phyloP scores from a whole-genome alignment of 1,140 invertebrate genomes.

The Magallana gigas region DNA sequence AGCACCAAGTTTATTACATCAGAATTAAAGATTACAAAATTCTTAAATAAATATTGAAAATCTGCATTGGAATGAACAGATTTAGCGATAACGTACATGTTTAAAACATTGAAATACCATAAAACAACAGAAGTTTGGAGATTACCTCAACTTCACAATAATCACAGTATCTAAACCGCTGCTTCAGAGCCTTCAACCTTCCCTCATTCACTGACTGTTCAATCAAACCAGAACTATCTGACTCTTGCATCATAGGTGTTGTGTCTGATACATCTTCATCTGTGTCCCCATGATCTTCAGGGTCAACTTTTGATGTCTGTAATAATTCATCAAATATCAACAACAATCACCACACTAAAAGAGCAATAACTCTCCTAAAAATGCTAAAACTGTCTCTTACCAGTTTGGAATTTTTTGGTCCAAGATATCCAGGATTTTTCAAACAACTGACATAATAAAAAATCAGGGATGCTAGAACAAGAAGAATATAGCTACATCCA shows the following conservation, averaged over 20 bases:
- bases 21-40: too few relatives aligned
- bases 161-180: constrained; percentile 71
- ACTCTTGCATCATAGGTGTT: neutral
- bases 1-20: too few relatives aligned
- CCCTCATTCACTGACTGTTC: neutral
- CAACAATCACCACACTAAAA: too few relatives aligned
- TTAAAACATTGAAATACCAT: too few relatives aligned
- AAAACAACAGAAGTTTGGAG: too few relatives aligned
- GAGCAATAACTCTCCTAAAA: too few relatives aligned
- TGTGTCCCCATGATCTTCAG: constrained; percentile 40
- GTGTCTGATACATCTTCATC: neutral
- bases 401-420: neutral
- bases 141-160: constrained; percentile 74
- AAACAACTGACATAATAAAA: constrained; percentile 75
- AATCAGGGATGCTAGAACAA: constrained; percentile 68
- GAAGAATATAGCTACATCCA: constrained; percentile 64
- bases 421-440: constrained; percentile 74
- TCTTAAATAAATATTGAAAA: too few relatives aligned
- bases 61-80: too few relatives aligned
- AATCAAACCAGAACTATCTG: neutral
- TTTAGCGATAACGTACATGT: too few relatives aligned
- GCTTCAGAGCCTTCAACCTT: constrained; percentile 19
- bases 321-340: neutral
- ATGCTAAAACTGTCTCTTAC: neutral
- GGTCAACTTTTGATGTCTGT: constrained; percentile 17